These are phyloP conservation scores for Chloromyia formosa DNA, from an alignment of 2,888 invertebrate species.

Conservation along the genomic window DNA sequence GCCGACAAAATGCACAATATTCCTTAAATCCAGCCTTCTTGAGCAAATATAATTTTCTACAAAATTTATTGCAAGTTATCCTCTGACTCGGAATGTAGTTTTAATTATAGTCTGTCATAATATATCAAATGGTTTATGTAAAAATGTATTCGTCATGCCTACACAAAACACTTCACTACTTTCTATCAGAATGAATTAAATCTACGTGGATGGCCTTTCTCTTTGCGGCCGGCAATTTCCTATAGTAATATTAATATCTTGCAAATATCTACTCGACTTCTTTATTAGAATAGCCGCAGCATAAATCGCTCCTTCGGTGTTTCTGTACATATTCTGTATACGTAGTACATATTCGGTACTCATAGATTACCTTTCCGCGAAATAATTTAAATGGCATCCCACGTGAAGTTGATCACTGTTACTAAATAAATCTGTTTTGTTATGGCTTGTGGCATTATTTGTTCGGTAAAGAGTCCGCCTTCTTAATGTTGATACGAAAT, in stretches of 20 bases:
- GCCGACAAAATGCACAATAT: no score
- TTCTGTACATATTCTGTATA: neutral
- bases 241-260: neutral
- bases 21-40: no score
- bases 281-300: neutral
- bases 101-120: no score
- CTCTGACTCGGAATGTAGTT: no score
- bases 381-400: constrained; percentile 13
- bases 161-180: neutral
- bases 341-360: neutral
- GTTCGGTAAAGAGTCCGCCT: neutral
- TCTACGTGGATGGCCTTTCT: neutral
- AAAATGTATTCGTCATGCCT: neutral
- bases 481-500: neutral
- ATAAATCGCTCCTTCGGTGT: neutral
- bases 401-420: neutral
- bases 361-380: constrained; percentile 6
- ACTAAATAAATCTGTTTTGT: neutral
- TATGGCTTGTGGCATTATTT: neutral
- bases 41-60: no score
- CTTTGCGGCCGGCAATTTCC: neutral
- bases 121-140: no score
- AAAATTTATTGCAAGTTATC: no score
- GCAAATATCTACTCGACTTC: neutral
- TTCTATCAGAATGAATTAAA: neutral